Evolutionary conservation across 92 coral and sea anemone species (phyloP), one percentile per base, ranked within the genome.

Genomic region (Galaxea fascicularis): DNA sequence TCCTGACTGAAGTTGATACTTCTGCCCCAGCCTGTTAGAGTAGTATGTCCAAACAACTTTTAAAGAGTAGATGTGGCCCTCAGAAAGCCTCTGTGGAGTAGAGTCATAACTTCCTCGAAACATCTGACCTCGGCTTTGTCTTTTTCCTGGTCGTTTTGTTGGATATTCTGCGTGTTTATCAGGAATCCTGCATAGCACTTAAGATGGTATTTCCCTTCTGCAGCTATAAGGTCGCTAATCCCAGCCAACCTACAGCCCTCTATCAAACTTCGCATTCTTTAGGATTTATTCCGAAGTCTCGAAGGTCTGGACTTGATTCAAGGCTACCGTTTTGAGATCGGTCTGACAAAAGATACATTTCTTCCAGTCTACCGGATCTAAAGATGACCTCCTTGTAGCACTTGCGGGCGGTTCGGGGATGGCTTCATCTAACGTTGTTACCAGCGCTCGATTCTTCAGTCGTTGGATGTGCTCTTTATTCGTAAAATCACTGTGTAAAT

Each of bases 261-360:
- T 80, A 79, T 82, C 24, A 77, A 62, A 25, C 56, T 14, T 22
- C 87, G n/a, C 5, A 86, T 82, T 80, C 60, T 69, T 17, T 86
- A 76, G 87, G 87, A 71, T 81, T 77, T 25, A 73, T 74, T 39
- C 65, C 8, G 85, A 86, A 27, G 86, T 90, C 76, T 90, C 85
- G 22, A 57, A 35, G 45, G 89, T 90, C 57, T 90, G 93, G 9
- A 86, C 89, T 62, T 90, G 85, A 78, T 51, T 90, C 49, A 90
- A 81, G 65, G 62, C 75, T 24, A 79, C 39, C 63, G 66, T 88
- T 73, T 64, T 81, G 27, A 46, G 28, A 14, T 85, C 87, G 6
- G 67, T 62, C 51, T 90, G 93, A 44, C 93, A 90, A 68, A 90
- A 85, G 60, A 86, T 90, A 49, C 90, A 90, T 70, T 88, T 88